Evolutionary conservation across 2,113 vertebrate genomes (phyloP).

Genomic region (Platysternon megacephalum): DNA sequence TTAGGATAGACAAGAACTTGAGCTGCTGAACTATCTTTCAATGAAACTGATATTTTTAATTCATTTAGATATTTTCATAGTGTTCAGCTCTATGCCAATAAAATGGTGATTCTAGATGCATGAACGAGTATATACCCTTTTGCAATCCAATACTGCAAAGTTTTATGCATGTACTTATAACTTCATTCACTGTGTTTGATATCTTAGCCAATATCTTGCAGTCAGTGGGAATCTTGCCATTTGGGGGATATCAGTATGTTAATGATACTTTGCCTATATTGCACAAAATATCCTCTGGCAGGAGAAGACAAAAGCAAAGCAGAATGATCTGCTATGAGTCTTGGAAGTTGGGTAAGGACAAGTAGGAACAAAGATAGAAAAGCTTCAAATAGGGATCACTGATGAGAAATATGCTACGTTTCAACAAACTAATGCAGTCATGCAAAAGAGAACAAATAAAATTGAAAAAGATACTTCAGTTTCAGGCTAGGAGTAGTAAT

Average conservation of each 20-base stretch:
- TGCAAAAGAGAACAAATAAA: neutral
- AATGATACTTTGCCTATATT: neutral
- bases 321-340: neutral
- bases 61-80: rapidly evolving
- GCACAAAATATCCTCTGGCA: neutral
- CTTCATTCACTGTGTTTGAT: neutral
- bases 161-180: neutral
- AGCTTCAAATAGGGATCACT: neutral
- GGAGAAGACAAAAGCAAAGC: neutral
- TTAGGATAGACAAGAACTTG: neutral
- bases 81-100: neutral
- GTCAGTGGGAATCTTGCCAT: neutral
- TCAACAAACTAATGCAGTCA: constrained; percentile 7
- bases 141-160: neutral
- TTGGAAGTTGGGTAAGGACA: constrained; percentile 3
- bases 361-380: neutral
- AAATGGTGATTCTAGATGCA: neutral
- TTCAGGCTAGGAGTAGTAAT: neutral
- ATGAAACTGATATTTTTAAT: neutral
- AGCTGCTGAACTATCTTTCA: neutral
- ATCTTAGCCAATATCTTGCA: neutral
- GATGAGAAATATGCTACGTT: neutral
- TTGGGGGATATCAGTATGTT: neutral
- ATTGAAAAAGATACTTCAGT: neutral
- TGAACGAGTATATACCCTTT: neutral